A percentile compares a stretch with the other conserved stretches of the same genome.
These are phyloP conservation scores for Ophonus ardosiacus DNA, from an alignment of 2,888 invertebrate species.

Conservation along the genomic window DNA sequence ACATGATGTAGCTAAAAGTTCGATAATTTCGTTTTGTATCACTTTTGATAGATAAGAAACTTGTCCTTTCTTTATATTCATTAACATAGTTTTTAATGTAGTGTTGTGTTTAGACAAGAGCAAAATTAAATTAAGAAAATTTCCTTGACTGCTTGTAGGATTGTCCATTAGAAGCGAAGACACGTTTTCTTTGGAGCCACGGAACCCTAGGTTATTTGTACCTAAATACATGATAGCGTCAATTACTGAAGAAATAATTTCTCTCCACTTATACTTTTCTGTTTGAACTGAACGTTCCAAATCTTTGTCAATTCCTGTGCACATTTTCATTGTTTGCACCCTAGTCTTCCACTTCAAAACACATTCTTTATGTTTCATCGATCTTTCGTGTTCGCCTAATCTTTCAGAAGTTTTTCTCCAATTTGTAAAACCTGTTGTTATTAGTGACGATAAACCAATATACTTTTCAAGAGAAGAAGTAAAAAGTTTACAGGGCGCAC, in stretches of 20 bases:
- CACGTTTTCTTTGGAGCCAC: constrained; percentile 64
- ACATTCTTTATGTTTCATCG: neutral
- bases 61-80: constrained; percentile 66
- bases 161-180: constrained; percentile 66
- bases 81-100: constrained; percentile 61
- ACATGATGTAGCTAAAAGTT: constrained; percentile 68
- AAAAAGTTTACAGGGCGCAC: too few species aligned
- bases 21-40: constrained; percentile 69
- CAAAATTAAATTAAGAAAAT: constrained; percentile 68
- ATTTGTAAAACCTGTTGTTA: too few species aligned
- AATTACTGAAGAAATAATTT: constrained; percentile 68
- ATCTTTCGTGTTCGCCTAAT: neutral
- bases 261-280: constrained; percentile 66
- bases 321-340: neutral
- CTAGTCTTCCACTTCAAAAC: neutral
- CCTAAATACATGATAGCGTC: constrained; percentile 67
- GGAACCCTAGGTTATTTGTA: constrained; percentile 67
- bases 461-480: too few species aligned
- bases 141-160: constrained; percentile 67
- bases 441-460: too few species aligned
- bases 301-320: neutral
- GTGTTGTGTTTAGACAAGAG: constrained; percentile 68
- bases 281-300: constrained; percentile 43
- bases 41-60: constrained; percentile 69
- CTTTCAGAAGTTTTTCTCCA: too few species aligned